These are phyloP conservation scores for Malurus elegans DNA, from an alignment of 2,113 vertebrate genomes.

Conservation along the genomic window DNA sequence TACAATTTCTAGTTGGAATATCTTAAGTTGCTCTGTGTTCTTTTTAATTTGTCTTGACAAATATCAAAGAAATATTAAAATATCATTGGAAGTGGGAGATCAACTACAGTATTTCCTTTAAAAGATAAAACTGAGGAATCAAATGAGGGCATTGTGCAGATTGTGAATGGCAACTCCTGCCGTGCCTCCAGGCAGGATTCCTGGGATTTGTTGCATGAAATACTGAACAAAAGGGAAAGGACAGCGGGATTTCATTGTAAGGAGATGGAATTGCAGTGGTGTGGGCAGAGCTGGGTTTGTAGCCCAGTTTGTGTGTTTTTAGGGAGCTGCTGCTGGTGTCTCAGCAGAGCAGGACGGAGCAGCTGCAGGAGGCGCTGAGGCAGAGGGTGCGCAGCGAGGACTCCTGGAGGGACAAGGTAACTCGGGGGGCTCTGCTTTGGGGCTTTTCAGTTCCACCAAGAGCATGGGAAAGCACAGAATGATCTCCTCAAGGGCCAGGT, in stretches of 20 bases:
- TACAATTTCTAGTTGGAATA: not conserved
- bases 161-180: not conserved
- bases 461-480: not conserved
- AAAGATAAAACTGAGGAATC: not conserved
- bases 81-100: not conserved
- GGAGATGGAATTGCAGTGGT: not conserved
- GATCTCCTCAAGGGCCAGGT: not conserved
- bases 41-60: not conserved
- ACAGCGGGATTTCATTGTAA: not conserved
- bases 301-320: slow-evolving; percentile 46
- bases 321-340: slow-evolving; percentile 78
- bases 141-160: not conserved
- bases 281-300: not conserved
- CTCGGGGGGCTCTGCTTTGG: not conserved
- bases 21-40: not conserved
- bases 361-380: slow-evolving; percentile 77
- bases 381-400: slow-evolving; percentile 71
- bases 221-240: not conserved
- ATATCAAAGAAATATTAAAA: not conserved
- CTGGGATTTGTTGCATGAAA: not conserved
- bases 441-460: not conserved
- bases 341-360: slow-evolving; percentile 75
- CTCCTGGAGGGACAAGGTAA: slow-evolving; percentile 82
- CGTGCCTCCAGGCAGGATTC: not conserved
- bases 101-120: fast-evolving